Conservation (phyloP, 2,113 vertebrate genomes). For the Salvelinus sp. region DNA sequence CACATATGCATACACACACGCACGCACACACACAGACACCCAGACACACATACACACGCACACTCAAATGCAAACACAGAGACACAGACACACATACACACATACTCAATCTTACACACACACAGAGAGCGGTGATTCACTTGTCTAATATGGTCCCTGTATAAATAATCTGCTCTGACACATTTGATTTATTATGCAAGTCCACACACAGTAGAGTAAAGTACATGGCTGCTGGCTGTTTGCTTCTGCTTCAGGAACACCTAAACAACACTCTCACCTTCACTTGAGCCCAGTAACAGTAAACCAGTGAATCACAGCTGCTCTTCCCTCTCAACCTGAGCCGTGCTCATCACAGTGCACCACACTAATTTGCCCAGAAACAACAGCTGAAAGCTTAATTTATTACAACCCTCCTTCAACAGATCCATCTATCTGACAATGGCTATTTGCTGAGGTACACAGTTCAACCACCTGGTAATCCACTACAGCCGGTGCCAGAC, state of each 20-base stretch:
- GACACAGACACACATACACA: neutral
- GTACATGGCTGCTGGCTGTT: constrained; percentile 25
- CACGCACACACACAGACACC: no score
- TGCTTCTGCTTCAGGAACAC: constrained; percentile 48
- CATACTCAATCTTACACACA: neutral
- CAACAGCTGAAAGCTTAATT: neutral
- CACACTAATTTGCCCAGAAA: constrained; percentile 7
- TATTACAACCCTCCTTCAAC: neutral
- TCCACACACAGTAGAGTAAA: neutral
- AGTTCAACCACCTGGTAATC: constrained; percentile 44
- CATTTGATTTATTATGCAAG: constrained; percentile 69
- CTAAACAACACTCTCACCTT: neutral
- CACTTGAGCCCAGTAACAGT: no score
- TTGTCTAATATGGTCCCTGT: constrained; percentile 58
- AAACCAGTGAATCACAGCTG: no score
- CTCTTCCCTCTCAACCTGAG: neutral
- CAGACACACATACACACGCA: neutral
- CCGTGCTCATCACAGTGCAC: no score
- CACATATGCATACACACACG: neutral
- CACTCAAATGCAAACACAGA: neutral
- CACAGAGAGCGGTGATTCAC: constrained; percentile 51
- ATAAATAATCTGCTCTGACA: constrained; percentile 66
- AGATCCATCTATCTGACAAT: constrained; percentile 45
- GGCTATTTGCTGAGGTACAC: constrained; percentile 52
- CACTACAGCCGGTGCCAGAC: neutral